Evolutionary conservation across 2,797 vertebrate genomes (phyloP).

Genomic region (Sebastes nivosus): DNA sequence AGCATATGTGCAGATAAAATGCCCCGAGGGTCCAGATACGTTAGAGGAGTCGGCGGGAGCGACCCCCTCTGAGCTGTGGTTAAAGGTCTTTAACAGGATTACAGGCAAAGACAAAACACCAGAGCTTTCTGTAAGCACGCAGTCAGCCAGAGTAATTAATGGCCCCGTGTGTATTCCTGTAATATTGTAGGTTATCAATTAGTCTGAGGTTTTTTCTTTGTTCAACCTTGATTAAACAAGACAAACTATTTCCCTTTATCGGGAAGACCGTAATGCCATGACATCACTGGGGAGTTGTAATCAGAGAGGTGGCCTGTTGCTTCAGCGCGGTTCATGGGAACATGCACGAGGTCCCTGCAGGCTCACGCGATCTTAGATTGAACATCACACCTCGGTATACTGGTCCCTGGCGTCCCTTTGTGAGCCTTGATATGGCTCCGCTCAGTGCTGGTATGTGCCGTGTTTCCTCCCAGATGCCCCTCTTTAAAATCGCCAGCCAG

Average conservation of each 20-base stretch:
- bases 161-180: slow-evolving; percentile 30
- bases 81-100: slow-evolving; percentile 65
- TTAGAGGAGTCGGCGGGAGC: slow-evolving; percentile 18
- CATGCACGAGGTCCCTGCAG: slow-evolving; percentile 17
- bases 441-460: slow-evolving; percentile 58
- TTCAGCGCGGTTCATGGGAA: slow-evolving; percentile 38
- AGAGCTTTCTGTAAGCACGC: slow-evolving; percentile 41
- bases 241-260: slow-evolving; percentile 6
- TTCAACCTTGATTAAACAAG: slow-evolving; percentile 5
- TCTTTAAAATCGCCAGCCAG: slow-evolving; percentile 64
- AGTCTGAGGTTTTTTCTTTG: slow-evolving; percentile 21
- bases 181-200: slow-evolving; percentile 49
- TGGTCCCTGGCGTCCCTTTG: slow-evolving; percentile 30
- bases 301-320: neutral
- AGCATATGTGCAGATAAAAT: slow-evolving; percentile 41
- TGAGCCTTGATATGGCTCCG: slow-evolving; percentile 41
- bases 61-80: slow-evolving; percentile 51
- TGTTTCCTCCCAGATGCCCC: slow-evolving; percentile 68
- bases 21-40: slow-evolving; percentile 16
- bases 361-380: slow-evolving; percentile 33
- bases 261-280: neutral
- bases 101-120: slow-evolving; percentile 53
- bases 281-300: neutral
- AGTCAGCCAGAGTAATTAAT: slow-evolving; percentile 40
- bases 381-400: slow-evolving; percentile 54